Evolutionary conservation across 2,888 invertebrate genomes (phyloP), one percentile per base, ranked within the genome.

Genomic region (Eueremaeus valkanovi): DNA sequence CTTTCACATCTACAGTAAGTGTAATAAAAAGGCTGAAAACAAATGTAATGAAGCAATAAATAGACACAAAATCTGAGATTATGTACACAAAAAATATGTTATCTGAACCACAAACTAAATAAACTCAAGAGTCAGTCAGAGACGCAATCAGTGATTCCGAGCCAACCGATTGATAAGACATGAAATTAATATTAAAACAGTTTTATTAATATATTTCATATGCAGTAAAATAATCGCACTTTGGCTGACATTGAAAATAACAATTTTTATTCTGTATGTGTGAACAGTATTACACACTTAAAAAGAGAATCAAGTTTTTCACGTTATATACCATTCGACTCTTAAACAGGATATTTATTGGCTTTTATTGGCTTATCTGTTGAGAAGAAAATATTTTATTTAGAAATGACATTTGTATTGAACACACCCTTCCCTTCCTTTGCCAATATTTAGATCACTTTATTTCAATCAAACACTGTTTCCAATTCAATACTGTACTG

Each of bases 341-440:
- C 33, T n/a, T n/a, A n/a, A n/a, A 63, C 63, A 63, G 63, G 63
- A 63, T 63, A 63, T 63, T 11, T 63, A 11, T n/a, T n/a, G n/a
- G n/a, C n/a, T n/a, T n/a, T n/a, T n/a, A n/a, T n/a, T 18, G 9
- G 33, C 63, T 29, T 63, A 33, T 61, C 27, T 55, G 27, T 29
- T 1, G 29, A 51, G 3, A 49, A 3, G 3, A 18, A 45, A 45
- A 45, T 18, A 45, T 45, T 13, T n/a, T 6, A 51, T n/a, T 21
- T 21, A 51, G 55, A 6, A 55, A 8, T 18, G 1, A 36, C 31
- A 58, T 63, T 63, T 63, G 5, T 18, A 63, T 51, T 51, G 6
- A 63, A 63, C 63, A 63, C 63, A 63, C 63, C 63, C 63, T 63
- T 63, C 63, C 63, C 63, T 63, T 63, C 63, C 63, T 63, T 11